Evolutionary conservation across 2,888 invertebrate species (phyloP).

Genomic region (Tiliacea citrago): DNA sequence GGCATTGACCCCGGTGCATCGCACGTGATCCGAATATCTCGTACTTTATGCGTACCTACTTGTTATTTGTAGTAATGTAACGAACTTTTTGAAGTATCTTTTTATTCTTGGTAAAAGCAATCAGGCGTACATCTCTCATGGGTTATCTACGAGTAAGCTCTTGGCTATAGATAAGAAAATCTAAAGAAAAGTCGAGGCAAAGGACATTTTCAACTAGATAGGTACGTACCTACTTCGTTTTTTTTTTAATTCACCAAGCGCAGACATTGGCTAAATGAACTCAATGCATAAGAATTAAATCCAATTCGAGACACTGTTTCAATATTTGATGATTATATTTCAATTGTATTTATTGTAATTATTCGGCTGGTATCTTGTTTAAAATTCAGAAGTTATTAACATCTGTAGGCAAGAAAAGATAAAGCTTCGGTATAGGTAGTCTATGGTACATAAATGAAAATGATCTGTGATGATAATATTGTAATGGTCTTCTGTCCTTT

Average conservation of each 20-base stretch:
- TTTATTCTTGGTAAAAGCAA: conserved; percentile 10
- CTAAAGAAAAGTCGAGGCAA: neutral
- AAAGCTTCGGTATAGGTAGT: conserved; percentile 9
- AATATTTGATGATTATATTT: conserved; percentile 38
- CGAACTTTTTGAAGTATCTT: neutral
- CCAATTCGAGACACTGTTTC: conserved; percentile 15
- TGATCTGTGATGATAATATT: neutral
- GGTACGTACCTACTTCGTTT: neutral
- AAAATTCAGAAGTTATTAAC: conserved; percentile 34
- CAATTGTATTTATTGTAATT: conserved; percentile 26
- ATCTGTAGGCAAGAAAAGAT: neutral
- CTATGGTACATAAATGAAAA: neutral
- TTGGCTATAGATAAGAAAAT: neutral
- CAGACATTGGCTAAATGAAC: conserved; percentile 6
- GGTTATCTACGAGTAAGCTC: too few relatives aligned
- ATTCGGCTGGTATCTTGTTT: conserved; percentile 18
- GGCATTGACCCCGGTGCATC: conserved; percentile 81
- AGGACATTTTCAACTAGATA: neutral
- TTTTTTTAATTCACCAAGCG: neutral
- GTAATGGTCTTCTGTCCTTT: neutral
- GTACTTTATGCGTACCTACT: conserved; percentile 19
- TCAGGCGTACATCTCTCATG: neutral
- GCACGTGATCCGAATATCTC: conserved; percentile 72
- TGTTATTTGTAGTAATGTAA: conserved; percentile 13
- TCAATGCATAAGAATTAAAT: conserved; percentile 19